phyloP scores from a whole-genome alignment of 2,888 invertebrate species.

The Campopleginae sp. region DNA sequence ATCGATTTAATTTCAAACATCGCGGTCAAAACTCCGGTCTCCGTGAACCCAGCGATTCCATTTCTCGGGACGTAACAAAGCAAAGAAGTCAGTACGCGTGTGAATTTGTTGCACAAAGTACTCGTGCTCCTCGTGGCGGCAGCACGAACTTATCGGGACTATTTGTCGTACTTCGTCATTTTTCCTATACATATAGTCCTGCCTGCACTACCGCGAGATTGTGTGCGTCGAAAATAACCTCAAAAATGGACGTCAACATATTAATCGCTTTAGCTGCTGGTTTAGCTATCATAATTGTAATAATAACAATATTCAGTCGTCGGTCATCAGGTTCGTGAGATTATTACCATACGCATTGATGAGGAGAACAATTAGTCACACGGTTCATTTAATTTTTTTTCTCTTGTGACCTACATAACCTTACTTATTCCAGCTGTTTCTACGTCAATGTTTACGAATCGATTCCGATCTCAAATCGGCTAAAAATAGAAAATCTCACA shows the following conservation, averaged over 20 bases:
- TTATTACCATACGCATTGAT: neutral
- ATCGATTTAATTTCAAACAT: no score
- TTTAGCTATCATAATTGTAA: slow-evolving; percentile 72
- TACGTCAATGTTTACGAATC: neutral
- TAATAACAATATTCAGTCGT: slow-evolving; percentile 72
- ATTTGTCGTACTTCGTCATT: neutral
- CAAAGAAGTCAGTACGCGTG: no score
- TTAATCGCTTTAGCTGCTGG: slow-evolving; percentile 73
- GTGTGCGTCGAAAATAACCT: neutral
- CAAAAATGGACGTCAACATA: slow-evolving; percentile 77
- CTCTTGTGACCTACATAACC: slow-evolving; percentile 43
- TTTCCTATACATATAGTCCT: neutral
- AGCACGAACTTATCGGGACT: neutral
- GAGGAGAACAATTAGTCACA: neutral
- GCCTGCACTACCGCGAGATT: neutral
- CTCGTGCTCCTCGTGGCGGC: neutral
- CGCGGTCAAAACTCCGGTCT: no score
- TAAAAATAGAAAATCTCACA: neutral
- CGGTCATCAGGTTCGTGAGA: slow-evolving; percentile 71
- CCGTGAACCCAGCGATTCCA: no score
- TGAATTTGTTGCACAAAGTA: no score
- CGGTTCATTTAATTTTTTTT: neutral
- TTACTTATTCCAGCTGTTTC: slow-evolving; percentile 64
- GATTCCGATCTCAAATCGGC: neutral
- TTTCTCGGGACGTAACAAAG: no score